Percentiles rank a stretch among this genome's conserved stretches.
These are phyloP conservation scores for Parascotia fuliginaria DNA, from an alignment of 2,888 invertebrate genomes.

Conservation along the genomic window DNA sequence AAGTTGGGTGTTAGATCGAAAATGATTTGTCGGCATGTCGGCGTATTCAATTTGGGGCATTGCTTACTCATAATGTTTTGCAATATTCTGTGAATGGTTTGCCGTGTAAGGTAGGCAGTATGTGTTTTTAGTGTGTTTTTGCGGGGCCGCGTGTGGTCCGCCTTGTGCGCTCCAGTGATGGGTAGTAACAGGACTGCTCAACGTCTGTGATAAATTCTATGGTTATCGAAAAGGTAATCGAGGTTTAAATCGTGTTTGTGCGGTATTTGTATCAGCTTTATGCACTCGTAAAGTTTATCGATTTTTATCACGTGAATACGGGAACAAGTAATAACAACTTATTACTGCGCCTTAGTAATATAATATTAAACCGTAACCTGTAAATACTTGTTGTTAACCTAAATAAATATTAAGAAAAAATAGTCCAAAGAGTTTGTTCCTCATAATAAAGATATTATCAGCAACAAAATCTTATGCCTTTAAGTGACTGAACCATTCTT, in stretches of 20 bases:
- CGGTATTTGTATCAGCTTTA: neutral
- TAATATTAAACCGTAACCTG: neutral
- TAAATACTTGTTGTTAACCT: no score
- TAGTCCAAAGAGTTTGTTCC: no score
- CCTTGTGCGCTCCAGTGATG: slow-evolving; percentile 9
- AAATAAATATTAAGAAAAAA: no score
- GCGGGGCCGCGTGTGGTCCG: slow-evolving; percentile 57
- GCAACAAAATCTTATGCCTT: no score
- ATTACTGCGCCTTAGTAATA: neutral
- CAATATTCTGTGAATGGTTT: slow-evolving; percentile 30
- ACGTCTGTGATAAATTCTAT: no score
- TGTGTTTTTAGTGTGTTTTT: slow-evolving; percentile 34
- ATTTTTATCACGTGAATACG: slow-evolving; percentile 17
- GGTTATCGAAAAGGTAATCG: no score
- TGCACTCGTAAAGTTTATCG: slow-evolving; percentile 2
- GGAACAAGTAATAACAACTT: neutral
- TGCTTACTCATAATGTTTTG: slow-evolving; percentile 25
- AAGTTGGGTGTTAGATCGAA: slow-evolving; percentile 2
- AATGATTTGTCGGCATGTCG: slow-evolving; percentile 31
- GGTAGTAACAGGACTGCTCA: no score
- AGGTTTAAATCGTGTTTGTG: neutral
- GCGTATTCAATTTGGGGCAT: slow-evolving; percentile 20
- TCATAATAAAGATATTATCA: no score
- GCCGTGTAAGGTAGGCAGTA: slow-evolving; percentile 26
- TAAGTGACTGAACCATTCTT: no score